Conservation (phyloP, 64 coral and sea anemone genomes). For the Montipora foliosa region DNA sequence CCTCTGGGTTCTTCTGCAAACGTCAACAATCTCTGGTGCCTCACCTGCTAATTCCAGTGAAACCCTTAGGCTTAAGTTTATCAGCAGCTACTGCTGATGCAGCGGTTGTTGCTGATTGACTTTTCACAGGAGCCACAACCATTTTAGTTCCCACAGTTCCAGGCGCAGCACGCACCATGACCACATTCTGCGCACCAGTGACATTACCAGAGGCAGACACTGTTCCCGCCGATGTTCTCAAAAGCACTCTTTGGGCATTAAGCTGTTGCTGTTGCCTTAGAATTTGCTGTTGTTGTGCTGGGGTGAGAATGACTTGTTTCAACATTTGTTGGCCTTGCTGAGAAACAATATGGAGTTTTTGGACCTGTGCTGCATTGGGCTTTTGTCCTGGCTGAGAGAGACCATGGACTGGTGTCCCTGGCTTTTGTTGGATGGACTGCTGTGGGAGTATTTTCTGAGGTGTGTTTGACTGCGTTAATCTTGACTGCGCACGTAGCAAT, state of each 20-base stretch:
- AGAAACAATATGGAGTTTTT: slow-evolving; percentile 60
- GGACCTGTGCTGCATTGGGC: slow-evolving; percentile 63
- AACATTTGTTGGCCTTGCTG: slow-evolving; percentile 61
- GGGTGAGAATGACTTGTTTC: slow-evolving; percentile 81
- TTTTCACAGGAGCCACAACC: slow-evolving; percentile 26
- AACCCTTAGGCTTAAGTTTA: slow-evolving; percentile 85
- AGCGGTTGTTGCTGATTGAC: slow-evolving; percentile 29
- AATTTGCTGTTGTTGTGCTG: slow-evolving; percentile 80
- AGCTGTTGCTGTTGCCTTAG: slow-evolving; percentile 68
- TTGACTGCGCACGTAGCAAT: slow-evolving; percentile 69
- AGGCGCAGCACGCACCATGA: slow-evolving; percentile 75
- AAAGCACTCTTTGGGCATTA: slow-evolving; percentile 68
- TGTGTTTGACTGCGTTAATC: slow-evolving; percentile 9
- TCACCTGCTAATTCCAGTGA: slow-evolving; percentile 93
- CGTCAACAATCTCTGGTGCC: background rate
- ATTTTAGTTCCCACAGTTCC: slow-evolving; percentile 39
- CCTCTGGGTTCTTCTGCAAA: background rate
- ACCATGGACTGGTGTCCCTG: slow-evolving; percentile 19
- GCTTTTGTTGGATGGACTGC: slow-evolving; percentile 42
- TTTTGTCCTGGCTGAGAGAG: slow-evolving; percentile 54
- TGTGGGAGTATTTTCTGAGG: slow-evolving; percentile 30
- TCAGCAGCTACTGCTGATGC: slow-evolving; percentile 68
- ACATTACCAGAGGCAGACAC: slow-evolving; percentile 55
- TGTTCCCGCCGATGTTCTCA: slow-evolving; percentile 61
- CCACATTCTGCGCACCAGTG: slow-evolving; percentile 52